phyloP scores from a whole-genome alignment of 2,888 invertebrate genomes.

The Beris morrisii region DNA sequence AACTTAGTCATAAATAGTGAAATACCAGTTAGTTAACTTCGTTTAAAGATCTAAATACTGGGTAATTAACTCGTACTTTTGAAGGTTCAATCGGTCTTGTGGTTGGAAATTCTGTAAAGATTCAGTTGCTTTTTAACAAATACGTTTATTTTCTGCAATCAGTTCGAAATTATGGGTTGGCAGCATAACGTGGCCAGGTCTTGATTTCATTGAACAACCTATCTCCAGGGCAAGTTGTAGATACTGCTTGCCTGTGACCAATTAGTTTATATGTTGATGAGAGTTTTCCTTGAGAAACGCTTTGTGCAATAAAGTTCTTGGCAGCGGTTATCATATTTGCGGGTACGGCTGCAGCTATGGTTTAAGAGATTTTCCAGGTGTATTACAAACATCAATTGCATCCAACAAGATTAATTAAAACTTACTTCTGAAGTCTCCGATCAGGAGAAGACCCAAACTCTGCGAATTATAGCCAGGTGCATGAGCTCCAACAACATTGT shows the following conservation, averaged over 20 bases:
- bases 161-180: slow-evolving; percentile 39
- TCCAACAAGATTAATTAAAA: background rate
- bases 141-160: background rate
- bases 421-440: slow-evolving; percentile 42
- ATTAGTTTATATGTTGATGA: slow-evolving; percentile 46
- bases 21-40: too few species aligned
- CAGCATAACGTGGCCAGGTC: slow-evolving; percentile 50
- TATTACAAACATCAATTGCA: background rate
- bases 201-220: slow-evolving; percentile 49
- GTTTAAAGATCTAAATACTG: too few species aligned
- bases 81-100: too few species aligned
- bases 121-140: too few species aligned
- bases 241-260: slow-evolving; percentile 50
- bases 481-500: slow-evolving; percentile 49
- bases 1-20: too few species aligned
- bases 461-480: slow-evolving; percentile 49
- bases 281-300: slow-evolving; percentile 46
- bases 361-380: slow-evolving; percentile 47
- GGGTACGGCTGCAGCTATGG: slow-evolving; percentile 42
- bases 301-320: slow-evolving; percentile 45
- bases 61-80: too few species aligned
- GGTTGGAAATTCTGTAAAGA: too few species aligned
- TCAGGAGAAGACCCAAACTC: slow-evolving; percentile 50
- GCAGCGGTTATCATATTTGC: slow-evolving; percentile 44
- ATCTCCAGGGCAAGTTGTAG: slow-evolving; percentile 51